Conservation (phyloP, 2,888 invertebrate genomes). For the Liopterus haemorrhoidalis region DNA sequence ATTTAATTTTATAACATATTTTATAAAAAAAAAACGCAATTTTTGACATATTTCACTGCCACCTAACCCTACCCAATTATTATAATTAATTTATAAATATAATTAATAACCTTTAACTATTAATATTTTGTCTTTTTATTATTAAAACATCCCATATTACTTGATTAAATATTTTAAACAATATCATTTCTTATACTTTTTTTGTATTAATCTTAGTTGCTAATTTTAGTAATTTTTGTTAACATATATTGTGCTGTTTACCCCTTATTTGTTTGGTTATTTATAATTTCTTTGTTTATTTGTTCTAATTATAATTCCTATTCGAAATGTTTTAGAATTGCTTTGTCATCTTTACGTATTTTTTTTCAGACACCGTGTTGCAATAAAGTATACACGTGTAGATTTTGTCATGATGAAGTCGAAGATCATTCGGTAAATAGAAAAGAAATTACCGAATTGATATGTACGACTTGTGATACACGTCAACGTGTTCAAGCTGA, state of each 20-base stretch:
- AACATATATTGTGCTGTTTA: neutral
- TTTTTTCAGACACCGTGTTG: conserved; percentile 78
- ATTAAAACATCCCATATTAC: too few species aligned
- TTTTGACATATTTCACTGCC: too few species aligned
- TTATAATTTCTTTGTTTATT: too few species aligned
- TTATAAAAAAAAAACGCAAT: conserved; percentile 3
- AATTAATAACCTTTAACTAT: neutral
- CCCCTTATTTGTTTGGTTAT: neutral
- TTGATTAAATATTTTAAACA: conserved; percentile 5
- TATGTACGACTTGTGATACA: conserved; percentile 75
- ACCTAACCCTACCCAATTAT: neutral
- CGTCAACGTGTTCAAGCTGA: conserved; percentile 74
- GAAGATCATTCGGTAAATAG: conserved; percentile 80
- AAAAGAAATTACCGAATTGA: conserved; percentile 74
- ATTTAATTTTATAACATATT: conserved; percentile 12
- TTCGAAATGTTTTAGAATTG: too few species aligned
- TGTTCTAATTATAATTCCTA: too few species aligned
- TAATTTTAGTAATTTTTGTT: neutral
- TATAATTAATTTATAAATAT: conserved; percentile 11
- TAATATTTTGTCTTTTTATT: conserved; percentile 7
- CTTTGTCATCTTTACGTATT: too few species aligned
- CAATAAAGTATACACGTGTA: conserved; percentile 79
- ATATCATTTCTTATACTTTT: conserved; percentile 7
- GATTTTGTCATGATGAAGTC: conserved; percentile 85
- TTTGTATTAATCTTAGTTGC: neutral